A percentile compares a stretch with the other conserved stretches of the same genome.
phyloP scores from a whole-genome alignment of 2,888 invertebrate species.

The Dynastes tityus region DNA sequence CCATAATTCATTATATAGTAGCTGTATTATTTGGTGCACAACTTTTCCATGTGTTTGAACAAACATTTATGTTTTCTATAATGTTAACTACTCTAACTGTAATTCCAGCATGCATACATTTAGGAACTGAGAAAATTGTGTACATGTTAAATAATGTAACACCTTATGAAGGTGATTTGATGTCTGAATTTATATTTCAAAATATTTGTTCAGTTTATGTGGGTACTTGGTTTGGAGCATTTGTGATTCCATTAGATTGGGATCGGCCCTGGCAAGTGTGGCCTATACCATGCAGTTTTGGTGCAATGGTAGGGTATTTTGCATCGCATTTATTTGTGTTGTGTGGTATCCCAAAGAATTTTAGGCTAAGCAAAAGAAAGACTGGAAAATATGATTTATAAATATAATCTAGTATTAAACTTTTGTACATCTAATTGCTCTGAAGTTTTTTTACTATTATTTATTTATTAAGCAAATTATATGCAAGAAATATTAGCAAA shows the following conservation, averaged over 20 bases:
- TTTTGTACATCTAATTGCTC: not conserved
- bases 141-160: constrained; percentile 73
- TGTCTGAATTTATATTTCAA: constrained; percentile 74
- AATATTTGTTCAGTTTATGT: constrained; percentile 76
- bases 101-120: constrained; percentile 76
- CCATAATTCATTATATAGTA: constrained; percentile 74
- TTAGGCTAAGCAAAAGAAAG: constrained; percentile 42
- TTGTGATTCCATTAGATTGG: constrained; percentile 93
- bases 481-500: too few relatives aligned
- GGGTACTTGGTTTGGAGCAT: constrained; percentile 89
- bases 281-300: constrained; percentile 82
- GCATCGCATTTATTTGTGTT: constrained; percentile 56
- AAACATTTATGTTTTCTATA: constrained; percentile 79
- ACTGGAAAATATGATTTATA: constrained; percentile 55
- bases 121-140: constrained; percentile 75
- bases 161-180: constrained; percentile 71
- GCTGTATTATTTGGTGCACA: constrained; percentile 82
- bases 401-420: constrained; percentile 26
- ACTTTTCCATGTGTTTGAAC: constrained; percentile 76
- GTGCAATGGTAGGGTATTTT: constrained; percentile 78
- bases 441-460: too few relatives aligned
- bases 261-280: constrained; percentile 90
- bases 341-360: constrained; percentile 37
- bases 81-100: constrained; percentile 77
- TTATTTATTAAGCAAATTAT: too few relatives aligned